Evolutionary conservation across 2,888 invertebrate species (phyloP), one percentile per base, ranked within the genome.

Genomic region (Anticlea derivata): DNA sequence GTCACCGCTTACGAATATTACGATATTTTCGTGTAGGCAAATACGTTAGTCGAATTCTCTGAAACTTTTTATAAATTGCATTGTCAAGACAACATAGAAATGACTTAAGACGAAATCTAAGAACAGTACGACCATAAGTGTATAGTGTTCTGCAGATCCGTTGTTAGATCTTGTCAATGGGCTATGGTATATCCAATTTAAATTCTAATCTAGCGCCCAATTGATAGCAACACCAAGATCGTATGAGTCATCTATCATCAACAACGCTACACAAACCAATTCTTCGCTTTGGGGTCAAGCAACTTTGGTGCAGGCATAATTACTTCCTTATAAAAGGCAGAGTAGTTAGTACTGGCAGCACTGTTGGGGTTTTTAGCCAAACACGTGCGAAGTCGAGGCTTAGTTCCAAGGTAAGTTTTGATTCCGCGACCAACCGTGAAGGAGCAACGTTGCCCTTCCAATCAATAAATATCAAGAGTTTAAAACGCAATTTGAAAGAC

Each of bases 401-500:
- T 71, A 26, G 55, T 13, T 43, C 31, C 47, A 43, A 47, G 41
- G 58, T 80, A 74, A 81, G 78, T 80, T 76, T 79, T 68, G 60
- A 70, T 66, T 60, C 68, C 53, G 54, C 70, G 61, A 45, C 68
- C 68, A 70, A 80, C 74, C 84, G 74, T 86, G 81, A 83, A 81
- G 78, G 73, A 63, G 59, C 55, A 52, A 66, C 64, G 68, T 57
- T 73, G 71, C 71, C 76, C 75, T 78, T 74, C 63, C 24, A 45
- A 48, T 44, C 41, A 55, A 58, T 54, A 55, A 44, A 54, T 41
- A 51, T 34, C 22, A 22, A 46, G 30, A 17, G 43, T 40, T 60
- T 52, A 62, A 59, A 47, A 31, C 37, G 17, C 38, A 49, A 50
- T 43, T 35, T 49, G 34, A 37, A 47, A 53, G 33, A 23, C 41